Evolutionary conservation across 2,888 invertebrate species (phyloP), one percentile per base, ranked within the genome.

Genomic region (Ernsta delagoae): DNA sequence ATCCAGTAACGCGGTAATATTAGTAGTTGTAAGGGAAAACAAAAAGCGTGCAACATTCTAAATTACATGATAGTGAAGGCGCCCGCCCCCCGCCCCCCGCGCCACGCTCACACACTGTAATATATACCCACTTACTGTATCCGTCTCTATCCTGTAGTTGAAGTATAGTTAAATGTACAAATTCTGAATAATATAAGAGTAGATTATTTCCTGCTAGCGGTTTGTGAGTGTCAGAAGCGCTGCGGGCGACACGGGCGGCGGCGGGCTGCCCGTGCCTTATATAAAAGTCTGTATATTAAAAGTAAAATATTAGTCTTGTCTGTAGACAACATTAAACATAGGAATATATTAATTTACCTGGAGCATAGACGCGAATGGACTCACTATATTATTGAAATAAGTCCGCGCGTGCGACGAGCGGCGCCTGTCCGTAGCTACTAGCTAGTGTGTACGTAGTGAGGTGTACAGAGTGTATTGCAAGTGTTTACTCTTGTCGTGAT

Each of bases 31-130:
- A 83, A 81, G 77, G 48, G 75, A 73, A 77, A 79, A 77, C 74
- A 61, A 66, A 75, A 88, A 89, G 89, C 88, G 90, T 90, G 88
- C 84, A 84, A 88, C 71, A 90, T 90, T 90, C 90, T 90, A 90
- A 91, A 91, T 87, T 90, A 90, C 70, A 71, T 71, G 70, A 74
- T 87, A 89, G 86, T 83, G 80, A 84, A 85, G 86, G 77, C 84
- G 86, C 16, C 56, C 45, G 41, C 41, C 8, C 41, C 45, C n/a
- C 45, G 45, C 4, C 45, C 45, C 9, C 45, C 45, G 11, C 45
- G 45, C 45, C 4, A n/a, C n/a, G 45, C n/a, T 45, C 43, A 16
- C 16, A 16, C 16, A 16, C 16, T 16, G 16, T 16, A 16, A 16
- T 16, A 16, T 16, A 16, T 16, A 16, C 16, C 16, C 16, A 16